Evolutionary conservation across 2,797 vertebrate species (phyloP).

Genomic region (Ciconia nigra): DNA sequence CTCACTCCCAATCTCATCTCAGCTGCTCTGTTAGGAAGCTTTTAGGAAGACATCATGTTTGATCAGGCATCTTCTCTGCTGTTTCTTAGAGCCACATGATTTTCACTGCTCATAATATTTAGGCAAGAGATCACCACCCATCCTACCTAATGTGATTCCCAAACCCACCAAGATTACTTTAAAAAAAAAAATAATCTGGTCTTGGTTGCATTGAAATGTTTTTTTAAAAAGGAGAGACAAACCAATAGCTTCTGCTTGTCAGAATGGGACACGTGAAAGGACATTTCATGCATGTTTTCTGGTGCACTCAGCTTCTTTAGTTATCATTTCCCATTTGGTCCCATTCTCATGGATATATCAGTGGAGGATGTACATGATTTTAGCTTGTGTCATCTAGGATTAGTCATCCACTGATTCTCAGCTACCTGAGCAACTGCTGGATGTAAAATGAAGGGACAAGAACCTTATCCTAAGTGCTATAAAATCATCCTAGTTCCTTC

Average conservation of each 20-base stretch:
- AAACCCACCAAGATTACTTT: background rate
- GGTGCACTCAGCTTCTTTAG: background rate
- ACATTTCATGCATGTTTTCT: background rate
- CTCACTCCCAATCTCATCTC: background rate
- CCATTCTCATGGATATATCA: background rate
- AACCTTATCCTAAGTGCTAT: background rate
- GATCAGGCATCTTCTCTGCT: background rate
- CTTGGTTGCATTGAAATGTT: background rate
- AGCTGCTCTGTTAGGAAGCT: background rate
- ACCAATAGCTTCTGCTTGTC: background rate
- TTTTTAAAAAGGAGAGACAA: background rate
- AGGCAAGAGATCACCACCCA: background rate
- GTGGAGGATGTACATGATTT: background rate
- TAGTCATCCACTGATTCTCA: background rate
- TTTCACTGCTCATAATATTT: background rate
- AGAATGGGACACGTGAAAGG: background rate
- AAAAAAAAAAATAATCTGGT: background rate
- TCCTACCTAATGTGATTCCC: background rate
- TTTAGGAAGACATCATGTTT: background rate
- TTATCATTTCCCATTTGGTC: background rate
- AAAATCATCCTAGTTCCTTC: background rate
- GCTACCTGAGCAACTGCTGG: background rate
- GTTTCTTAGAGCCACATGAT: background rate
- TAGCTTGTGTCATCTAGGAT: background rate
- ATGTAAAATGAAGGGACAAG: background rate